These are phyloP conservation scores for Hymenopus coronatus DNA, from an alignment of 2,888 invertebrate genomes.

Conservation along the genomic window DNA sequence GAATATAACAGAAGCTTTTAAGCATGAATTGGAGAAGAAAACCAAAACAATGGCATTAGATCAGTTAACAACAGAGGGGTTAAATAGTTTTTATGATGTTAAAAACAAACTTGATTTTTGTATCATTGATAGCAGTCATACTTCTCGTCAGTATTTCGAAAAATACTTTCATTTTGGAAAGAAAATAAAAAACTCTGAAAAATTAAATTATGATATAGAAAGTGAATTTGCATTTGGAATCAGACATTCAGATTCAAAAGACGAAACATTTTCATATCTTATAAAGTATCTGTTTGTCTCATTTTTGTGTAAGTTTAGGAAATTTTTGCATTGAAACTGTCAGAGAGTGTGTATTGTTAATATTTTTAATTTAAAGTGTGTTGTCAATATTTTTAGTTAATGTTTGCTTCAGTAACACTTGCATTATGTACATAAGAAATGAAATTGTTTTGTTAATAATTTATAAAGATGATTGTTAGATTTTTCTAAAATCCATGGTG, in stretches of 20 bases:
- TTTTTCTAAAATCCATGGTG: too few species aligned
- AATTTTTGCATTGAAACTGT: neutral
- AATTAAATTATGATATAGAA: neutral
- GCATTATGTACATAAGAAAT: too few species aligned
- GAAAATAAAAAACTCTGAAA: neutral
- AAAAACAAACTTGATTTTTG: neutral
- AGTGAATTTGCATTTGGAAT: neutral
- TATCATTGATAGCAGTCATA: neutral
- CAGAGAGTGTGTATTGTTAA: neutral
- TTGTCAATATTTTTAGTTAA: too few species aligned
- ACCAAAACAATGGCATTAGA: neutral
- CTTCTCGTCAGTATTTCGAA: neutral
- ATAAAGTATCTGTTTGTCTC: neutral
- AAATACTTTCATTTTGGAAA: neutral
- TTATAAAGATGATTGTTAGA: too few species aligned
- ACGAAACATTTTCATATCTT: neutral
- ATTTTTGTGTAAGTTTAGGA: neutral
- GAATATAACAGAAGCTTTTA: neutral
- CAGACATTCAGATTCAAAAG: too few species aligned
- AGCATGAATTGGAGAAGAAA: neutral
- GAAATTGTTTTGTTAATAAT: too few species aligned
- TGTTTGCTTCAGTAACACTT: too few species aligned
- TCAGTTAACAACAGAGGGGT: neutral
- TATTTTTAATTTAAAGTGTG: too few species aligned
- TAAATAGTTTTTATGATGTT: neutral